Percentiles rank a stretch among this genome's conserved stretches.
These are phyloP conservation scores for Myrmophylax atrothorax DNA, from an alignment of 2,113 vertebrate genomes.

Conservation along the genomic window DNA sequence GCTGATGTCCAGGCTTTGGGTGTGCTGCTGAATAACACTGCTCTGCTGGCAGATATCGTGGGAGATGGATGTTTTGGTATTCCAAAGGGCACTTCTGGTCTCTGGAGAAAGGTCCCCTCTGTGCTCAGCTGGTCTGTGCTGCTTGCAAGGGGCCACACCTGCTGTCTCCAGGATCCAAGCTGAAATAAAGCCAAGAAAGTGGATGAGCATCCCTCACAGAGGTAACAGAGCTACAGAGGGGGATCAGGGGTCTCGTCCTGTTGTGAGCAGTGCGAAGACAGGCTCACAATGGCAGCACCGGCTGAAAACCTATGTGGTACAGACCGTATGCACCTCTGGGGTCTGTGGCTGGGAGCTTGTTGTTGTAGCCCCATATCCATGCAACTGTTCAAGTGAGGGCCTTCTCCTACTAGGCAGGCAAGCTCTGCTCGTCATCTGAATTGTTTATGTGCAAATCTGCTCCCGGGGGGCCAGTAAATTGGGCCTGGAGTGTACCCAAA, in stretches of 20 bases:
- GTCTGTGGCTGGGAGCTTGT: background rate
- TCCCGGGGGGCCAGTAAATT: background rate
- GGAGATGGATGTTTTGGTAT: background rate
- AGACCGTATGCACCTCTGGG: rapidly evolving
- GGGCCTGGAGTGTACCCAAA: rapidly evolving
- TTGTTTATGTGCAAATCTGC: background rate
- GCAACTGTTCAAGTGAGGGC: background rate
- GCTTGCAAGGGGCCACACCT: rapidly evolving
- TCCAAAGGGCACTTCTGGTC: background rate
- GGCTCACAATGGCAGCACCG: background rate
- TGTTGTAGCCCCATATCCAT: background rate
- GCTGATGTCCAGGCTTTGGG: background rate
- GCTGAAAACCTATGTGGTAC: background rate
- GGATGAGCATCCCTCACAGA: background rate
- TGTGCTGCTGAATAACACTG: background rate
- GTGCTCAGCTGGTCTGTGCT: background rate
- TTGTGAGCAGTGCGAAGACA: background rate
- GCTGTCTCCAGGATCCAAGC: background rate
- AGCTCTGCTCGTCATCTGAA: background rate
- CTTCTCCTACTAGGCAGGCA: background rate
- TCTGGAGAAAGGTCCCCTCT: background rate
- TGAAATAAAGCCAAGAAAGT: background rate
- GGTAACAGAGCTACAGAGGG: background rate
- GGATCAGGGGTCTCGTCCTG: background rate
- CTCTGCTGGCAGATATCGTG: background rate